Evolutionary conservation across 2,888 invertebrate genomes (phyloP).

Genomic region (Andrena hattorfiana): DNA sequence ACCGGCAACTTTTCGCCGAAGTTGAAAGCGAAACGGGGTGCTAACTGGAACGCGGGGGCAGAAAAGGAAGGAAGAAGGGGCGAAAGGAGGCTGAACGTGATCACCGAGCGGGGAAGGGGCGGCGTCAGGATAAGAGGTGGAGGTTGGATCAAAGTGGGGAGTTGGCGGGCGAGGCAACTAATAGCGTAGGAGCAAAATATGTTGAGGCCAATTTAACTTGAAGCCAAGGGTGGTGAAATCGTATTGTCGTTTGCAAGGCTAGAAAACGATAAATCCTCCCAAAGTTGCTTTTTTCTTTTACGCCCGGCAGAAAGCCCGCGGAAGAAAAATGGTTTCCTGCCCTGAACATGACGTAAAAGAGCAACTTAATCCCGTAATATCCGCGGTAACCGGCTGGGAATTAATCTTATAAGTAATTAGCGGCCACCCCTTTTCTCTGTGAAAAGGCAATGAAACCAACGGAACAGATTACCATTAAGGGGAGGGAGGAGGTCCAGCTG

Average conservation of each 20-base stretch:
- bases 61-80: not conserved
- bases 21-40: slow-evolving; percentile 26
- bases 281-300: slow-evolving; percentile 16
- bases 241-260: slow-evolving; percentile 52
- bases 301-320: not conserved
- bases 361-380: slow-evolving; percentile 61
- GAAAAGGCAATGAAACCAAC: slow-evolving; percentile 24
- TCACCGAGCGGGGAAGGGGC: not conserved
- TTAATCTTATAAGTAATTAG: slow-evolving; percentile 59
- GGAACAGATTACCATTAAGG: slow-evolving; percentile 47
- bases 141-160: not conserved
- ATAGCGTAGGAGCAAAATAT: slow-evolving; percentile 33
- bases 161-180: not conserved
- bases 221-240: slow-evolving; percentile 25
- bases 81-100: not conserved
- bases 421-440: slow-evolving; percentile 2
- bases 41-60: slow-evolving; percentile 20
- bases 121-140: not conserved
- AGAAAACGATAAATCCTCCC: slow-evolving; percentile 62
- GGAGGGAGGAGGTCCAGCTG: slow-evolving; percentile 11
- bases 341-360: slow-evolving; percentile 47
- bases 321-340: slow-evolving; percentile 51
- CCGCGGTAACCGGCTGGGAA: slow-evolving; percentile 18
- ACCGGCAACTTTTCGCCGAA: slow-evolving; percentile 21
- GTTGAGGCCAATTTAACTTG: slow-evolving; percentile 52